Evolutionary conservation across 2,888 invertebrate species (phyloP).

Genomic region (Actias luna): DNA sequence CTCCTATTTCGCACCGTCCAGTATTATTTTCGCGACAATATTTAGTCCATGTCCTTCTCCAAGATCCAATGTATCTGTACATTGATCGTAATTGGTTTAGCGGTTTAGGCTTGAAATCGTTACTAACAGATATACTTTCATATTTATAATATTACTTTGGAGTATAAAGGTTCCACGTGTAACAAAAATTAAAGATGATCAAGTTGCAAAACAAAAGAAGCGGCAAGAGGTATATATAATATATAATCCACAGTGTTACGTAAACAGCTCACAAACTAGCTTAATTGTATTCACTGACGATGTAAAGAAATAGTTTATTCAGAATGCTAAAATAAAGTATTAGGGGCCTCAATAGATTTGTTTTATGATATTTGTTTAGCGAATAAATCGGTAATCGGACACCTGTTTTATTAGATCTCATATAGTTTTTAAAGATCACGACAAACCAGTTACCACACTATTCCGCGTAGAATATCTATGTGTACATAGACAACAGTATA

Average conservation of each 20-base stretch:
- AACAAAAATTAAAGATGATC: no score
- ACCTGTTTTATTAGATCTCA: not conserved
- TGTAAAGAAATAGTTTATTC: not conserved
- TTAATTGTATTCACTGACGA: not conserved
- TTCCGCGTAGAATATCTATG: not conserved
- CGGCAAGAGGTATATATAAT: no score
- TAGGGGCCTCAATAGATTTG: not conserved
- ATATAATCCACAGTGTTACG: not conserved
- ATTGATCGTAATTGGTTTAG: no score
- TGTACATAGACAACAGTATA: not conserved
- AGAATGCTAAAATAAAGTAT: not conserved
- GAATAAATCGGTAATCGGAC: not conserved
- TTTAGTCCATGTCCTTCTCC: no score
- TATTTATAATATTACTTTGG: no score
- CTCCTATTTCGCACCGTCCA: no score
- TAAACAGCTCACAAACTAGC: not conserved
- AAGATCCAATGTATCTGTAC: no score
- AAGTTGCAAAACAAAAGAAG: no score
- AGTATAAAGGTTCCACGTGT: no score
- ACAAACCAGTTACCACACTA: not conserved
- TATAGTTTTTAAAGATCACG: not conserved
- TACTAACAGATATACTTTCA: no score
- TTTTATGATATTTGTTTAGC: not conserved
- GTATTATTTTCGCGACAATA: no score
- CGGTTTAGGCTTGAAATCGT: no score